Conservation (phyloP, 2,888 invertebrate species). For the Pseudococcus jackbeardsleyi region DNA sequence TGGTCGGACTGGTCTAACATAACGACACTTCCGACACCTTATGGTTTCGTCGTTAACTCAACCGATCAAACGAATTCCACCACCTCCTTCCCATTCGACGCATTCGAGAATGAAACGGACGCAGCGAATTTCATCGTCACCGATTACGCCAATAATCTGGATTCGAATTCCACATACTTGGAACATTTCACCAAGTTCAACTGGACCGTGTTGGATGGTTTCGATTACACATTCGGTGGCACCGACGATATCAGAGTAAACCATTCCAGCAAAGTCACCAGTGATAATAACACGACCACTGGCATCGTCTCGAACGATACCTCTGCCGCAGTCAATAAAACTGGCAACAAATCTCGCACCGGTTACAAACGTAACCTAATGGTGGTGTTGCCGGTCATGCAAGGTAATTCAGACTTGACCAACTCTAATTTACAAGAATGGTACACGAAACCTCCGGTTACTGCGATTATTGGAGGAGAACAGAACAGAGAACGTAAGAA, state of each 20-base stretch:
- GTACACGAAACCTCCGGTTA: constrained; percentile 61
- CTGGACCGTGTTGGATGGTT: constrained; percentile 48
- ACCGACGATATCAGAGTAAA: constrained; percentile 8
- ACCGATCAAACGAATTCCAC: not conserved
- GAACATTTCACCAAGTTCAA: constrained; percentile 48
- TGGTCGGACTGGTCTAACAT: constrained; percentile 6
- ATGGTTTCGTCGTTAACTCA: not conserved
- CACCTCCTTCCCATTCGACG: not conserved
- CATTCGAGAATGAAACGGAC: not conserved
- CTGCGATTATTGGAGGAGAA: constrained; percentile 57
- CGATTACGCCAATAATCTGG: not conserved
- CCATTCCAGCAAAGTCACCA: not conserved
- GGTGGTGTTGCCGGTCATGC: constrained; percentile 64
- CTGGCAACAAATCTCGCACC: not conserved
- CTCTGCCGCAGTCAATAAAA: not conserved
- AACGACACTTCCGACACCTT: not conserved
- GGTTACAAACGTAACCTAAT: constrained; percentile 58
- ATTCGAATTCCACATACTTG: constrained; percentile 20
- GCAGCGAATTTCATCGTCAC: constrained; percentile 20
- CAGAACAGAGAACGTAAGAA: not conserved
- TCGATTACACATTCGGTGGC: constrained; percentile 43
- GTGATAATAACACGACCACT: not conserved
- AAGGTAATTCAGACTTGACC: constrained; percentile 59
- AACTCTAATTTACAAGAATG: constrained; percentile 59
- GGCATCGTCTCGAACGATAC: not conserved